Percentiles rank a stretch among this genome's conserved stretches.
Evolutionary conservation across 2,113 vertebrate species (phyloP).

Genomic region (Pionites leucogaster): DNA sequence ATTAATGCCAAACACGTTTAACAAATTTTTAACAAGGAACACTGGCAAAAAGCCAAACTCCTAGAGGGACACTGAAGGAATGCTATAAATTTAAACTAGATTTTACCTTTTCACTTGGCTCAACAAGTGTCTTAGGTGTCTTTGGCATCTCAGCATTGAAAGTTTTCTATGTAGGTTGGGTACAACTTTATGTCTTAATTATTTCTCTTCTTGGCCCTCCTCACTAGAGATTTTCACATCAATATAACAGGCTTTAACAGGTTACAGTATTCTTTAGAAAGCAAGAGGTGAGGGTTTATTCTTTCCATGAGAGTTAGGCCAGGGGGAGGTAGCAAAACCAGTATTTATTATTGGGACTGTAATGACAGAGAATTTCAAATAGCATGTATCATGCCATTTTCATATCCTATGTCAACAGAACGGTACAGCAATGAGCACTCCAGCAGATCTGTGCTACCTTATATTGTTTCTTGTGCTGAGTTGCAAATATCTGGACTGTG

Average conservation of each 20-base stretch:
- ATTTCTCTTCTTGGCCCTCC: constrained; percentile 48
- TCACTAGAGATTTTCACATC: constrained; percentile 19
- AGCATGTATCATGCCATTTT: background rate
- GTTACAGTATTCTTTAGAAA: constrained; percentile 14
- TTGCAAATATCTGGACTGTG: constrained; percentile 11
- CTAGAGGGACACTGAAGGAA: constrained; percentile 83
- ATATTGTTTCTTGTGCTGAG: background rate
- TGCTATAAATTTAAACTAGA: constrained; percentile 82
- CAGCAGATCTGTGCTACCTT: background rate
- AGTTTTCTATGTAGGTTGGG: constrained; percentile 43
- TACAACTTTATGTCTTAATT: constrained; percentile 57
- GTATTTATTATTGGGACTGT: background rate
- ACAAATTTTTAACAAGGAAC: constrained; percentile 89
- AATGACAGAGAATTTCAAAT: background rate
- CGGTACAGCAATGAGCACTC: background rate
- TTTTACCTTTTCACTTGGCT: constrained; percentile 82
- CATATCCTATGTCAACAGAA: background rate
- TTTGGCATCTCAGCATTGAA: constrained; percentile 66
- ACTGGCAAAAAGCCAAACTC: constrained; percentile 83
- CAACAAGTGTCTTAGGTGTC: constrained; percentile 81
- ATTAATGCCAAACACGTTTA: constrained; percentile 91
- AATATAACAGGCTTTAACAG: background rate
- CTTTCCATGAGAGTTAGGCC: background rate
- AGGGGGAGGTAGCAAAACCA: background rate
- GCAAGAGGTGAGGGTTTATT: background rate